Percentiles rank a stretch among this genome's conserved stretches.
These are phyloP conservation scores for Drosophila melanica DNA, from an alignment of 1,140 invertebrate genomes.

Conservation along the genomic window DNA sequence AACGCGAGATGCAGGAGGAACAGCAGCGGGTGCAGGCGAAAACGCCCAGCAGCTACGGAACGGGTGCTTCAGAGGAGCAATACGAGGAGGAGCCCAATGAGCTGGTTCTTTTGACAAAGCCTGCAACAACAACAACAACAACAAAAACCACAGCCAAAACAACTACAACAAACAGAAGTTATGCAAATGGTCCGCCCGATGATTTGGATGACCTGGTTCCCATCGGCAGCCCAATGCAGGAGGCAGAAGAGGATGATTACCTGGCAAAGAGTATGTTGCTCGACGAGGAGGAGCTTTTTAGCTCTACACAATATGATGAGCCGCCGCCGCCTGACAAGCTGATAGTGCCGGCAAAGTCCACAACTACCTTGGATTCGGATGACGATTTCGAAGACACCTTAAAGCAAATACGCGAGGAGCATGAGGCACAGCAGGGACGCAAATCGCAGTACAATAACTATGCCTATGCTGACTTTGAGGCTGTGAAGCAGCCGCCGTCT, in stretches of 20 bases:
- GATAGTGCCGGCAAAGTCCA: neutral
- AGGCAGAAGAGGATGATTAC: constrained; percentile 49
- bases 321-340: neutral
- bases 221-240: constrained; percentile 15
- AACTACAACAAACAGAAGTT: constrained; percentile 5
- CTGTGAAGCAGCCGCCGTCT: constrained; percentile 21
- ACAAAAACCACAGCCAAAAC: neutral
- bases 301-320: constrained; percentile 31
- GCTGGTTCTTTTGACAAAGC: constrained; percentile 1
- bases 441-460: constrained; percentile 65
- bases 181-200: constrained; percentile 44
- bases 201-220: constrained; percentile 57
- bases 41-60: constrained; percentile 15
- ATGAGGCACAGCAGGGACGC: constrained; percentile 59
- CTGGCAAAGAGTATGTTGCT: constrained; percentile 58
- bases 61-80: neutral
- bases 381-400: constrained; percentile 69
- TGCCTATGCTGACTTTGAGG: constrained; percentile 61
- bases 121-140: neutral
- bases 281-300: constrained; percentile 53
- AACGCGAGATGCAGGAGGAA: constrained; percentile 54
- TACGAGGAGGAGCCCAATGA: constrained; percentile 7
- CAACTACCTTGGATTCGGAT: constrained; percentile 40
- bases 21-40: neutral
- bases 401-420: constrained; percentile 62